Evolutionary conservation across 1,140 invertebrate species (phyloP).

Genomic region (Neodiprion fabricii): DNA sequence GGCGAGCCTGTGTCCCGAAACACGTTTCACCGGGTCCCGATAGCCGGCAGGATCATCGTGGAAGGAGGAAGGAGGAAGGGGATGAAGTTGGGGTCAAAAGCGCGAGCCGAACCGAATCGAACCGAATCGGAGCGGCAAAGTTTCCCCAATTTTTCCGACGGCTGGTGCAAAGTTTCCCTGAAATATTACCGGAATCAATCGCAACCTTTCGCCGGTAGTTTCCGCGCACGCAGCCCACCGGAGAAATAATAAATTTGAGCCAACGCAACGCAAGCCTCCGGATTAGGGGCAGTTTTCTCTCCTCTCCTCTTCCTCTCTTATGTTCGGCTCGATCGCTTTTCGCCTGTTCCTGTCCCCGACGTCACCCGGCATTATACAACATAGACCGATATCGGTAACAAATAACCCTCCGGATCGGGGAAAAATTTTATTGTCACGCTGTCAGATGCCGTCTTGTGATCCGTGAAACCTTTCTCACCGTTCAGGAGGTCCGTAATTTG

Average conservation of each 20-base stretch:
- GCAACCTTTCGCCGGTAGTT: conserved; percentile 1
- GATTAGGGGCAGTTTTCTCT: too few relatives aligned
- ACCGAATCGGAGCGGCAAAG: background rate
- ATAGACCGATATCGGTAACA: background rate
- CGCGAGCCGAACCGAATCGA: background rate
- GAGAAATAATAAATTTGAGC: background rate
- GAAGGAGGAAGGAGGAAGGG: background rate
- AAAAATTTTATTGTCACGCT: too few relatives aligned
- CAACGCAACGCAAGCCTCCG: background rate
- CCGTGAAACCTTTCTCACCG: too few relatives aligned
- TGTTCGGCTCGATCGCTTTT: background rate
- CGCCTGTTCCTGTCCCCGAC: background rate
- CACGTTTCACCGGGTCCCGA: background rate
- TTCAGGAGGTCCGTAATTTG: too few relatives aligned
- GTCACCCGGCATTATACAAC: too few relatives aligned
- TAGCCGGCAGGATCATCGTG: background rate
- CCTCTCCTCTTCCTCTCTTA: too few relatives aligned
- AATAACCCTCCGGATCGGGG: background rate
- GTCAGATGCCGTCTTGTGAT: too few relatives aligned
- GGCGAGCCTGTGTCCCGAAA: background rate
- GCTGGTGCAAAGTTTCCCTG: conserved; percentile 4
- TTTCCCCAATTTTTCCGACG: background rate
- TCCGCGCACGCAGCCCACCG: background rate
- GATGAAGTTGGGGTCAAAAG: too few relatives aligned
- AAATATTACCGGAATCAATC: conserved; percentile 7